Conservation (phyloP, 2,797 vertebrate species). For the Hydrophis major region DNA sequence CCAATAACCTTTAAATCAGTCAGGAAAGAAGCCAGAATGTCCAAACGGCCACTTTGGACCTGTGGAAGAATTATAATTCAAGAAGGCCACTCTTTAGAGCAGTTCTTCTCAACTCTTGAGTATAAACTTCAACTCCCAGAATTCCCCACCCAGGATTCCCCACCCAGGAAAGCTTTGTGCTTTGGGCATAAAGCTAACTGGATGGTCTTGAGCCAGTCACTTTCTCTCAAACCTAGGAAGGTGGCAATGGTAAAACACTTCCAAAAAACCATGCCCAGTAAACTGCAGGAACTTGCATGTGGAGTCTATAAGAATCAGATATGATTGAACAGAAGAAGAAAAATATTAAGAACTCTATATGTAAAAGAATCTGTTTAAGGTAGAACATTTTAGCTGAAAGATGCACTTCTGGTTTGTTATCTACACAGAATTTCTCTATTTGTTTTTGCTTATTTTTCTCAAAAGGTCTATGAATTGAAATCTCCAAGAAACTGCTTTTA, state of each 20-base stretch:
- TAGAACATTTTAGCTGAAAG: background rate
- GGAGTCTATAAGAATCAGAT: background rate
- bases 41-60: background rate
- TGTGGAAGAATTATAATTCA: background rate
- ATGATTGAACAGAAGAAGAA: background rate
- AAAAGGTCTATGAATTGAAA: background rate
- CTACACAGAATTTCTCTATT: background rate
- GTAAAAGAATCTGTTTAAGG: background rate
- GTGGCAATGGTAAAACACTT: background rate
- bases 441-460: background rate
- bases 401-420: background rate
- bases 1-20: slow-evolving; percentile 78
- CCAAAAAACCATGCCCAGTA: background rate
- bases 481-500: background rate
- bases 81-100: background rate
- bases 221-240: background rate
- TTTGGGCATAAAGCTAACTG: background rate
- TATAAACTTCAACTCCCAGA: background rate
- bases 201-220: background rate
- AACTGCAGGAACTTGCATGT: background rate
- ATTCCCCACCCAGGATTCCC: background rate
- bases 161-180: background rate
- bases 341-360: background rate
- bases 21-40: slow-evolving; percentile 65
- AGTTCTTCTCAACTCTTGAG: no score